Evolutionary conservation across 2,888 invertebrate species (phyloP), one percentile per base, ranked within the genome.

Genomic region (Bombylius discolor): DNA sequence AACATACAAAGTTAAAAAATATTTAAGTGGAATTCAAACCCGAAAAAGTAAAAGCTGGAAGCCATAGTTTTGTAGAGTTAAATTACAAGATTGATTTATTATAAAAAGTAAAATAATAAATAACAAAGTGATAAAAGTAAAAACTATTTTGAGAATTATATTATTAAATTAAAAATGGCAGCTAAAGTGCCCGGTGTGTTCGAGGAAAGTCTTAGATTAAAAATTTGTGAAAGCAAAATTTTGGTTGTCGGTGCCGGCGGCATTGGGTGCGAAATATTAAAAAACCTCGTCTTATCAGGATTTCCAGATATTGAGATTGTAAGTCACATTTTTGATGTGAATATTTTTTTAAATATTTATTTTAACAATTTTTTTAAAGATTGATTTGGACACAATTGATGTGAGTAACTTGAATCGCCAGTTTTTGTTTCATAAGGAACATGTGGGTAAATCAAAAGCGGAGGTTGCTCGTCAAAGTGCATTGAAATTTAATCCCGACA

Each of bases 351-450:
- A 42, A 36, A 34, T 49, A 42, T 55, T 11, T 51, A 32, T 55
- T 45, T 13, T 44, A 31, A 1, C 45, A 23, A 9, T 62, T 63
- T 58, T 61, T 60, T 83, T 84, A 63, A 77, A 98, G 97, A 93
- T 99, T 75, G 99, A 99, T 80, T 80, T 99, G 70, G 99, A 99
- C 72, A 99, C 98, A 0, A 99, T 99, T 71, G 99, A 99, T 77
- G 89, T 99, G 57, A 97, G 97, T 77, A 99, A 99, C 72, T 77
- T 99, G 62, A 99, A 99, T 75, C 82, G 99, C 46, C 99, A 99
- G 73, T 99, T 99, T 74, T 76, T 99, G n/a, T 99, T 99, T 69
- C 90, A 95, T 69, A 92, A 93, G 67, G 90, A 95, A 69, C 98
- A 99, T 79, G 97, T 99, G 59, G 97, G 97, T 4, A 93, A 93